Evolutionary conservation across 2,797 vertebrate species (phyloP).

Genomic region (Galaxias olidus): DNA sequence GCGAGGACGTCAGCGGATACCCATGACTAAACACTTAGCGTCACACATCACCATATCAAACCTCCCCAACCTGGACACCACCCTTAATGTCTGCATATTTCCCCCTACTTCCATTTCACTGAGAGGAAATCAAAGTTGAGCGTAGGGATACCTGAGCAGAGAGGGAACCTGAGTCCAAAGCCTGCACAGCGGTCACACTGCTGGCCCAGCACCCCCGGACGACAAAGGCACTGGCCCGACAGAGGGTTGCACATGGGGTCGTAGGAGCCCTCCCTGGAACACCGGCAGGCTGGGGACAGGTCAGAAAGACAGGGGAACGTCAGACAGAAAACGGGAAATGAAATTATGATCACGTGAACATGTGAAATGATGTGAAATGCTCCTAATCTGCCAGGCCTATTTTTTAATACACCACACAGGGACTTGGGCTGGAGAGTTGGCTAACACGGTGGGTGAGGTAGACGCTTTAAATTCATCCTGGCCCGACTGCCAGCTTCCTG

Average conservation of each 20-base stretch:
- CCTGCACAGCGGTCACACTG: conserved; percentile 80
- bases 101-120: neutral
- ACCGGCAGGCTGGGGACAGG: conserved; percentile 77
- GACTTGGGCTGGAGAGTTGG: too few species aligned
- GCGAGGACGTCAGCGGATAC: too few species aligned
- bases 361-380: too few species aligned
- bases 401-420: neutral
- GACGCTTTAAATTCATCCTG: too few species aligned
- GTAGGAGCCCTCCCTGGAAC: conserved; percentile 77
- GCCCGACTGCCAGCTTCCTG: too few species aligned
- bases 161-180: conserved; percentile 70
- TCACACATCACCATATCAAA: too few species aligned
- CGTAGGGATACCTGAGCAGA: neutral
- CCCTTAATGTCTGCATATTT: too few species aligned
- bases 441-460: too few species aligned
- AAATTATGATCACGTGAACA: too few species aligned
- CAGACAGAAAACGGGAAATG: too few species aligned
- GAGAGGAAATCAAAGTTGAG: neutral
- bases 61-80: too few species aligned
- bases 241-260: conserved; percentile 65
- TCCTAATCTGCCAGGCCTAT: neutral
- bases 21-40: too few species aligned
- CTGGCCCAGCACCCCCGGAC: conserved; percentile 72
- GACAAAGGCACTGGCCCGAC: conserved; percentile 83
- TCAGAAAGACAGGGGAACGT: conserved; percentile 13